A percentile compares a stretch with the other conserved stretches of the same genome.
Conservation (phyloP, 2,888 invertebrate genomes). For the Hemaris fuciformis region DNA sequence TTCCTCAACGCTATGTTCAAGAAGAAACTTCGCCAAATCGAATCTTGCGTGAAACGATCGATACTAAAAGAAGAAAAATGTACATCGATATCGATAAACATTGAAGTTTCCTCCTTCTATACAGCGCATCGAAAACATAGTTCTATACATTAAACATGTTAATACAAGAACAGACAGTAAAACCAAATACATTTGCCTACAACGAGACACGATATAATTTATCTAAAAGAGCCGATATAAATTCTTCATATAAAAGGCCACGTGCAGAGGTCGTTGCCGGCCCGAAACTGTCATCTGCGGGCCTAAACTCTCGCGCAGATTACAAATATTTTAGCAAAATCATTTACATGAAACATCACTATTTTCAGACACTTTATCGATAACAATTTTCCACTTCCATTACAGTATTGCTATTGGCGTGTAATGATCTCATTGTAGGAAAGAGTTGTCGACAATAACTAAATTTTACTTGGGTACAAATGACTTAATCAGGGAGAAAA, state of each 20-base stretch:
- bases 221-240: slow-evolving; percentile 27
- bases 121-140: background rate
- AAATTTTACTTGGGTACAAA: background rate
- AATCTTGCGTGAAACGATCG: background rate
- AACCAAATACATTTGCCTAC: slow-evolving; percentile 20
- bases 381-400: background rate
- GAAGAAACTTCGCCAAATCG: background rate
- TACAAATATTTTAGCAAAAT: background rate
- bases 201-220: slow-evolving; percentile 19
- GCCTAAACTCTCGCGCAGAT: background rate
- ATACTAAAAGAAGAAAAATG: background rate
- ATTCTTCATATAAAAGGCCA: slow-evolving; percentile 40
- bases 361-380: background rate
- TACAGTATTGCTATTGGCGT: no score
- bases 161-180: slow-evolving; percentile 8
- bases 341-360: background rate
- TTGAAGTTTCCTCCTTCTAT: background rate
- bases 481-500: background rate
- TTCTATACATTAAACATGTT: background rate
- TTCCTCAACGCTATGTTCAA: background rate
- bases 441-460: background rate
- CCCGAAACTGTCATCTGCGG: background rate
- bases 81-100: background rate
- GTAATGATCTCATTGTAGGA: background rate
- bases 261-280: slow-evolving; percentile 23